Evolutionary conservation across 2,113 vertebrate species (phyloP).

Genomic region (Theropithecus gelada): DNA sequence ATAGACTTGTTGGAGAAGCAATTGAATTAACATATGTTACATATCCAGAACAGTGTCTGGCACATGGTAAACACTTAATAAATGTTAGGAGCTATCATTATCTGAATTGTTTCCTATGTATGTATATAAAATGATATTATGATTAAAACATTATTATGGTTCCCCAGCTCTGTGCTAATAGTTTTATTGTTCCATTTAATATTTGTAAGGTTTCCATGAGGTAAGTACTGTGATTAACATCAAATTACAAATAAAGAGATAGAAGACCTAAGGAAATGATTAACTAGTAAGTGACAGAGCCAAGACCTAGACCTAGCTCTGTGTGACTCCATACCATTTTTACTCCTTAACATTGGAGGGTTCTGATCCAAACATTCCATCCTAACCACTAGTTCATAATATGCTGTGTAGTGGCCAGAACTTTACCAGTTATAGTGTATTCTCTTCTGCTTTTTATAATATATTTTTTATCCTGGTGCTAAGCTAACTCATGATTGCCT

Average conservation of each 20-base stretch:
- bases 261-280: background rate
- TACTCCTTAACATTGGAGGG: background rate
- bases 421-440: background rate
- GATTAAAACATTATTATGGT: background rate
- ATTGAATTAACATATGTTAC: background rate
- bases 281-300: background rate
- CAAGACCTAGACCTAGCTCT: background rate
- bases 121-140: background rate
- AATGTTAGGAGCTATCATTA: background rate
- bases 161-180: slow-evolving; percentile 19
- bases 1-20: background rate
- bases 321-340: background rate
- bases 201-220: background rate
- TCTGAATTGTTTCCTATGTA: background rate
- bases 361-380: background rate
- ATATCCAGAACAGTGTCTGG: background rate
- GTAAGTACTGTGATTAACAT: background rate
- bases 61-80: background rate
- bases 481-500: background rate
- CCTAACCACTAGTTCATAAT: background rate
- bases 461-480: background rate
- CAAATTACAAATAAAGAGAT: slow-evolving; percentile 14
- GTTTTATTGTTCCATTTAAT: slow-evolving; percentile 8
- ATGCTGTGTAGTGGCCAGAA: background rate
- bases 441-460: background rate